Percentiles rank a stretch among this genome's conserved stretches.
Evolutionary conservation across 1,140 invertebrate species (phyloP).

Genomic region (Pygmarrhopalites habei): DNA sequence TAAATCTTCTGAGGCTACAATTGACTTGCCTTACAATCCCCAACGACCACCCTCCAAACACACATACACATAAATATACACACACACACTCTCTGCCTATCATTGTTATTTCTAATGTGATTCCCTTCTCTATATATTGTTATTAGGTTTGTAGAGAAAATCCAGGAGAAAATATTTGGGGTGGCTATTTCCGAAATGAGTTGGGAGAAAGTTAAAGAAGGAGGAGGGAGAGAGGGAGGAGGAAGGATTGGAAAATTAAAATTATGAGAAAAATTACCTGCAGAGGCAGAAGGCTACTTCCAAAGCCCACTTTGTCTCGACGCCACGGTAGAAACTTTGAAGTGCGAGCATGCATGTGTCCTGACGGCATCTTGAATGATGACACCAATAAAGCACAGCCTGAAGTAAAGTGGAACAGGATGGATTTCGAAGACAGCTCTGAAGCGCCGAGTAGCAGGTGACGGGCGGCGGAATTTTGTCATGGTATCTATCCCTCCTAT

Average conservation of each 20-base stretch:
- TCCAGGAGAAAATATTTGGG: not conserved
- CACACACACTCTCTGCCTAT: not conserved
- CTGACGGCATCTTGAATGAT: slow-evolving; percentile 63
- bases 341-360: slow-evolving; percentile 81
- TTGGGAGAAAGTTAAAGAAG: too few relatives aligned
- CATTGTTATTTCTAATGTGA: too few relatives aligned
- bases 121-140: too few relatives aligned
- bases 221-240: not conserved
- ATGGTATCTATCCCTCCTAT: not conserved
- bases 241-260: not conserved
- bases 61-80: not conserved
- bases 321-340: slow-evolving; percentile 71
- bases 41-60: not conserved
- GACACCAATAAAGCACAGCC: slow-evolving; percentile 71
- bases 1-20: not conserved
- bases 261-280: slow-evolving; percentile 65
- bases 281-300: slow-evolving; percentile 86
- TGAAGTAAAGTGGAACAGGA: slow-evolving; percentile 52
- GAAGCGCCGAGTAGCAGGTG: slow-evolving; percentile 66
- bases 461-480: slow-evolving; percentile 17
- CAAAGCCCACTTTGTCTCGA: slow-evolving; percentile 66
- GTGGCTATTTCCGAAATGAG: too few relatives aligned
- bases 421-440: slow-evolving; percentile 56
- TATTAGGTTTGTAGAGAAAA: too few relatives aligned
- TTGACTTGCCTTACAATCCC: not conserved